Evolutionary conservation across 2,888 invertebrate species (phyloP).

Genomic region (Tetheella fluctuosa): DNA sequence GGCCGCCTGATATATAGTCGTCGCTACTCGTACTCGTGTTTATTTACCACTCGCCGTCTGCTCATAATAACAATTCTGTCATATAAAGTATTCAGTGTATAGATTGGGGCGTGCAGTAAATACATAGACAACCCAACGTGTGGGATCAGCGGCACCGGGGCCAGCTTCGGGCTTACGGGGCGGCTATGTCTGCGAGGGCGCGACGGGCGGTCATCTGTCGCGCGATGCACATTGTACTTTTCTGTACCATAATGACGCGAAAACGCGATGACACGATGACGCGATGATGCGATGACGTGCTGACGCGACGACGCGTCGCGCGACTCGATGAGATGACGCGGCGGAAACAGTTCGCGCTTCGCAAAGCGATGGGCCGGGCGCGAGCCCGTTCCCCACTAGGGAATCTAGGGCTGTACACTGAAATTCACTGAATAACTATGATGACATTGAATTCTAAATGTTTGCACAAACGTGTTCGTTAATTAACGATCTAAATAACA

Average conservation of each 20-base stretch:
- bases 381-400: too few relatives aligned
- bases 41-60: conserved; percentile 26
- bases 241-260: neutral
- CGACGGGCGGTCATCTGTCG: neutral
- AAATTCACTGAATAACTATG: neutral
- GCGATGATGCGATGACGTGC: too few relatives aligned
- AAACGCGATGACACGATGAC: neutral
- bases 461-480: too few relatives aligned
- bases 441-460: neutral
- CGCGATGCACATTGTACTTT: neutral
- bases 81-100: conserved; percentile 5
- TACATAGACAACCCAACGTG: neutral
- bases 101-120: neutral
- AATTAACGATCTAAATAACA: neutral
- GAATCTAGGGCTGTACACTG: too few relatives aligned
- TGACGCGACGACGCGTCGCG: too few relatives aligned
- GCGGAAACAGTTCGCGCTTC: too few relatives aligned
- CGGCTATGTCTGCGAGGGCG: too few relatives aligned
- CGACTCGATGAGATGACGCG: too few relatives aligned
- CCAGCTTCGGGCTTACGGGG: neutral
- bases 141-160: neutral
- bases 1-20: conserved; percentile 13
- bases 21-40: conserved; percentile 18
- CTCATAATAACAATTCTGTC: conserved; percentile 17
- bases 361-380: too few relatives aligned